A percentile compares a stretch with the other conserved stretches of the same genome.
phyloP scores from a whole-genome alignment of 64 coral and sea anemone species.

The Pocillopora damicornis region DNA sequence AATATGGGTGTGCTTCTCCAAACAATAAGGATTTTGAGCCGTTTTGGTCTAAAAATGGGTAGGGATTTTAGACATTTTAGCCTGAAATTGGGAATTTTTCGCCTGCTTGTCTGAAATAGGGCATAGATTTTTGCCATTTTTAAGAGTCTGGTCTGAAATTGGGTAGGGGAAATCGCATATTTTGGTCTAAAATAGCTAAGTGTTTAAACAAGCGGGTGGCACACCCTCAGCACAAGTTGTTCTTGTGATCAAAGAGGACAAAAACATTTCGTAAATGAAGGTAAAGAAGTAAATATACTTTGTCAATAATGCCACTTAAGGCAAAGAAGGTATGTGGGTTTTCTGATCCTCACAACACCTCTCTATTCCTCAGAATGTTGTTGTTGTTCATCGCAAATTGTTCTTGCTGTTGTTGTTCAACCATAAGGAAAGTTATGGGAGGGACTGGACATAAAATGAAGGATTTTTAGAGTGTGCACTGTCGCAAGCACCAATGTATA shows the following conservation, averaged over 20 bases:
- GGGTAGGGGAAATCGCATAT: too few species aligned
- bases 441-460: slow-evolving; percentile 15
- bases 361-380: neutral
- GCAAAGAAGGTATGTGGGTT: too few species aligned
- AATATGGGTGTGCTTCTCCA: too few species aligned
- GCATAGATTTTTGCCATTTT: too few species aligned
- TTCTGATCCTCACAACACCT: neutral
- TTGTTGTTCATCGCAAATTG: slow-evolving; percentile 9
- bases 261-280: neutral
- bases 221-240: slow-evolving; percentile 26
- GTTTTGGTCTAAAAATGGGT: neutral
- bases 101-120: too few species aligned
- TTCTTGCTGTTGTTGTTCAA: slow-evolving; percentile 24
- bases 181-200: neutral
- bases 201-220: neutral
- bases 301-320: too few species aligned
- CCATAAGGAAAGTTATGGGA: slow-evolving; percentile 16
- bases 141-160: too few species aligned
- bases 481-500: too few species aligned
- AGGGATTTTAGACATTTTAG: slow-evolving; percentile 20
- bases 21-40: too few species aligned
- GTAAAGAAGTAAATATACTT: too few species aligned
- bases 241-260: slow-evolving; percentile 34
- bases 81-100: slow-evolving; percentile 4
- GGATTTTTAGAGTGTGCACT: slow-evolving; percentile 10